phyloP scores from a whole-genome alignment of 2,888 invertebrate genomes.

The Noctua pronuba region DNA sequence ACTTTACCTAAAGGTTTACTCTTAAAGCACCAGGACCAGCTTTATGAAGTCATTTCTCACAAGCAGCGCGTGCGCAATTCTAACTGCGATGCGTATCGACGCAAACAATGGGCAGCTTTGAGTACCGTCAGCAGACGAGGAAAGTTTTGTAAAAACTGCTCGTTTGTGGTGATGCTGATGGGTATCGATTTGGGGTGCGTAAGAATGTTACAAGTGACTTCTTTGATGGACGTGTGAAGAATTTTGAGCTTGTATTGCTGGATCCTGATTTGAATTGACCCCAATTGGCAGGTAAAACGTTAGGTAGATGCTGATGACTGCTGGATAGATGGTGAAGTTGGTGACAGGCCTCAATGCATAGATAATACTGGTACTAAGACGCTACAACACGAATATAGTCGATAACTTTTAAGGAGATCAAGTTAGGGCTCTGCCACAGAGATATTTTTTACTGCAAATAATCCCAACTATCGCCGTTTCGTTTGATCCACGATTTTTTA shows the following conservation, averaged over 20 bases:
- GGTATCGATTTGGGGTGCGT: slow-evolving; percentile 27
- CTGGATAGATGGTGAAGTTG: not conserved
- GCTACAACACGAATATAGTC: too few relatives aligned
- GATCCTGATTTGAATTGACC: not conserved
- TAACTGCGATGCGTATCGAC: slow-evolving; percentile 78
- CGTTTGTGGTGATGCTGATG: slow-evolving; percentile 27
- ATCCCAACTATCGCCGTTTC: too few relatives aligned
- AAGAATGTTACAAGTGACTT: not conserved
- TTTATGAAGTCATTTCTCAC: slow-evolving; percentile 69
- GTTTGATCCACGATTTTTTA: too few relatives aligned
- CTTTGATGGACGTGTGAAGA: not conserved
- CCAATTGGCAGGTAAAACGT: not conserved
- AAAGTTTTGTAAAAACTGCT: slow-evolving; percentile 45
- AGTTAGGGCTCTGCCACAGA: too few relatives aligned
- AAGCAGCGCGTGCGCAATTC: slow-evolving; percentile 76
- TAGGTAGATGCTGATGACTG: not conserved
- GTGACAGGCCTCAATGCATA: too few relatives aligned
- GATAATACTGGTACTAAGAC: too few relatives aligned
- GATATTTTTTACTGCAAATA: too few relatives aligned
- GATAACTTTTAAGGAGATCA: too few relatives aligned
- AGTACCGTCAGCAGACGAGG: slow-evolving; percentile 73
- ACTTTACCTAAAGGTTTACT: slow-evolving; percentile 7
- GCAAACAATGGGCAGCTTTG: slow-evolving; percentile 75
- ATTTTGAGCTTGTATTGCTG: slow-evolving; percentile 3
- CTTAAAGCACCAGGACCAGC: slow-evolving; percentile 41